Evolutionary conservation across 1,140 invertebrate species (phyloP).

Genomic region (Drosophila miranda): DNA sequence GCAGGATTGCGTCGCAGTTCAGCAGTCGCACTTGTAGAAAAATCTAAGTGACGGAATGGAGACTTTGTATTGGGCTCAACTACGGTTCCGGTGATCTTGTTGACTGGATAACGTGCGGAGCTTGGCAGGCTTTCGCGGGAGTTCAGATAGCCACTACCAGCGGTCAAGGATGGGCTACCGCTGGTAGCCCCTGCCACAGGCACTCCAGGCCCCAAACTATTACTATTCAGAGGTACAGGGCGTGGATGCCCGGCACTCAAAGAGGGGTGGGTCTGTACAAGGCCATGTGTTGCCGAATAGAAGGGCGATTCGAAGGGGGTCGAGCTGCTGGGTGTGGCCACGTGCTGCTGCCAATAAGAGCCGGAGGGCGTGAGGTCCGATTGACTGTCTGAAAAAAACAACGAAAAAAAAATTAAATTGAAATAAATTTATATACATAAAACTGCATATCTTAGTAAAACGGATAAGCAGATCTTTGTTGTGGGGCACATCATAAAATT

Average conservation of each 20-base stretch:
- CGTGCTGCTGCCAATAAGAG: conserved; percentile 85
- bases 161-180: conserved; percentile 80
- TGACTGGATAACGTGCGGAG: conserved; percentile 65
- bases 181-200: conserved; percentile 64
- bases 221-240: conserved; percentile 80
- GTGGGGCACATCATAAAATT: conserved; percentile 40
- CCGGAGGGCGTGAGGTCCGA: conserved; percentile 85
- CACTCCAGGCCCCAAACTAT: conserved; percentile 79
- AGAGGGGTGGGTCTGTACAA: conserved; percentile 89
- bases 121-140: conserved; percentile 72
- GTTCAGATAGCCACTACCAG: conserved; percentile 81
- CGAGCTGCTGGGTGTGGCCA: conserved; percentile 82
- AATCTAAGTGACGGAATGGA: conserved; percentile 86
- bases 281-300: conserved; percentile 88
- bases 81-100: conserved; percentile 68
- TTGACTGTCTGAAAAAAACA: conserved; percentile 55
- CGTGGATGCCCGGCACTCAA: conserved; percentile 73
- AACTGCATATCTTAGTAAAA: conserved; percentile 29
- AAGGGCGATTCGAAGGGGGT: conserved; percentile 83
- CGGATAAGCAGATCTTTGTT: neutral
- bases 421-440: conserved; percentile 48
- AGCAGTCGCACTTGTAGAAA: conserved; percentile 89
- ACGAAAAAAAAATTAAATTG: neutral
- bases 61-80: conserved; percentile 83
- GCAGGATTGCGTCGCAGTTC: conserved; percentile 90